Percentiles rank a stretch among this genome's conserved stretches.
These are phyloP conservation scores for Odontomachus brunneus DNA, from an alignment of 1,140 invertebrate species.

Conservation along the genomic window DNA sequence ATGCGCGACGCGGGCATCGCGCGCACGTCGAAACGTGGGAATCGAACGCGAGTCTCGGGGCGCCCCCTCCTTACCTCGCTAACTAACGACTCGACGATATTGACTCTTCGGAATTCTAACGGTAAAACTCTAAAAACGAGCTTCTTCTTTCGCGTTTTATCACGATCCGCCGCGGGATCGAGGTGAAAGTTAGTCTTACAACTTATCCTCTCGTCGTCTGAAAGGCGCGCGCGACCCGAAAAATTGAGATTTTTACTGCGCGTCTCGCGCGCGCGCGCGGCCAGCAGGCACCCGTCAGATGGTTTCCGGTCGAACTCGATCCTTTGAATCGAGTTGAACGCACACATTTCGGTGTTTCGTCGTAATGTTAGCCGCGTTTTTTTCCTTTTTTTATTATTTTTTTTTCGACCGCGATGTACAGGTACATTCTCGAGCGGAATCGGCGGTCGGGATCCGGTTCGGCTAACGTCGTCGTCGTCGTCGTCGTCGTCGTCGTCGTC, in stretches of 20 bases:
- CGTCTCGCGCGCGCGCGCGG: too few relatives aligned
- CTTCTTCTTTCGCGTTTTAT: too few relatives aligned
- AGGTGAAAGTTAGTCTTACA: too few relatives aligned
- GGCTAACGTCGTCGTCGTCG: neutral
- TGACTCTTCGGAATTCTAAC: conserved; percentile 5
- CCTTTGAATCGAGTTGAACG: neutral
- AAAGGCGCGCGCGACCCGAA: too few relatives aligned
- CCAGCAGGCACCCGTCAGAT: too few relatives aligned
- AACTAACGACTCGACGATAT: conserved; percentile 4
- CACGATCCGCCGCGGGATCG: too few relatives aligned
- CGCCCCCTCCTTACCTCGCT: conserved; percentile 2
- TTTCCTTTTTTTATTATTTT: neutral
- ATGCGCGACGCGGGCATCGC: neutral
- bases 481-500: too few relatives aligned
- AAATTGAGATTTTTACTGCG: too few relatives aligned
- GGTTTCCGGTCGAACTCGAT: neutral
- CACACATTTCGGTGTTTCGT: conserved; percentile 2
- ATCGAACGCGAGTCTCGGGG: neutral
- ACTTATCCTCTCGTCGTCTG: too few relatives aligned
- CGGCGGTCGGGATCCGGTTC: conserved; percentile 11
- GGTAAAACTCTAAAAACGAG: too few relatives aligned
- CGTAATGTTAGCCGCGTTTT: neutral
- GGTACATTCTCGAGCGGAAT: conserved; percentile 20
- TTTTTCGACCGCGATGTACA: neutral
- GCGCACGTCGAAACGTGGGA: conserved; percentile 13